These are phyloP conservation scores for Cremastinae sp. DNA, from an alignment of 2,888 invertebrate species.

Conservation along the genomic window DNA sequence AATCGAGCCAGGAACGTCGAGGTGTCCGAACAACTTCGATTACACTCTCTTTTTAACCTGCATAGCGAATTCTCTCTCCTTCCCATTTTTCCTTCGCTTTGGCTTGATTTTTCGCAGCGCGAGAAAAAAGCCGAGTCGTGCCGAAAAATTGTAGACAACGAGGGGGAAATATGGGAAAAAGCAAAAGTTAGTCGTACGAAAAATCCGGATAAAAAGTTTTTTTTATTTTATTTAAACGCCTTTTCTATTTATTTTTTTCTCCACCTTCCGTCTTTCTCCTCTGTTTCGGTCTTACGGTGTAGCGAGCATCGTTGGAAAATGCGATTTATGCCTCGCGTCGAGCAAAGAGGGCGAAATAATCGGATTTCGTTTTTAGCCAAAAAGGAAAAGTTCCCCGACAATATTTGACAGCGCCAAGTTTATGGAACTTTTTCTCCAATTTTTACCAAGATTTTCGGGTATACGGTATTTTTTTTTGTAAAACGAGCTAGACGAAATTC, in stretches of 20 bases:
- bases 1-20: conserved; percentile 33
- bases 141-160: not conserved
- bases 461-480: not conserved
- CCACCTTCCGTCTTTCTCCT: not conserved
- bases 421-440: no score
- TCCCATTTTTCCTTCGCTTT: no score
- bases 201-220: conserved; percentile 35
- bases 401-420: not conserved
- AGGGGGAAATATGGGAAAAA: conserved; percentile 6
- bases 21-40: conserved; percentile 58
- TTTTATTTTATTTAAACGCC: not conserved
- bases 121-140: not conserved
- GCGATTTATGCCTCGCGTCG: conserved; percentile 1
- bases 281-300: conserved; percentile 24
- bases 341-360: conserved; percentile 45
- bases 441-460: no score
- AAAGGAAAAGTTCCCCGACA: conserved; percentile 12
- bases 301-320: conserved; percentile 17
- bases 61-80: conserved; percentile 27
- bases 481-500: not conserved
- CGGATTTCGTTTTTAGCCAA: conserved; percentile 24
- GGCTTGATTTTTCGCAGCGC: conserved; percentile 22
- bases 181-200: conserved; percentile 37
- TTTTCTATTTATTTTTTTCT: conserved; percentile 7
- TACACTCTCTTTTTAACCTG: conserved; percentile 48